phyloP scores from a whole-genome alignment of 2,888 invertebrate genomes.

The Napeogenes inachia region DNA sequence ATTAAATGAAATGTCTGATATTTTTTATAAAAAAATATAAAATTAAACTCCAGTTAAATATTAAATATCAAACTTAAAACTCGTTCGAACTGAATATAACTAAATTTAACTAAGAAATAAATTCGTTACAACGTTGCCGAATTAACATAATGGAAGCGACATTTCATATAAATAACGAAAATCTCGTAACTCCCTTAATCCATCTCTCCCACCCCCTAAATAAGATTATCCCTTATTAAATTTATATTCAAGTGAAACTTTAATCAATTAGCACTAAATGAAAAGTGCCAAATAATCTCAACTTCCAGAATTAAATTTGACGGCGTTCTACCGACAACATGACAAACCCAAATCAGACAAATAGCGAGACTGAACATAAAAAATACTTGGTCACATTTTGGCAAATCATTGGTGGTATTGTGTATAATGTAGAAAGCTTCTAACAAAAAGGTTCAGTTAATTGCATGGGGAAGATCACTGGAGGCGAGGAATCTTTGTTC shows the following conservation, averaged over 20 bases:
- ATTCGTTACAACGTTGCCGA: not conserved
- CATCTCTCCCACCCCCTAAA: conserved; percentile 45
- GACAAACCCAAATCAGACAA: conserved; percentile 1
- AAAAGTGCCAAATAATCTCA: not conserved
- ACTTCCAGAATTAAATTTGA: not conserved
- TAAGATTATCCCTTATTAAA: conserved; percentile 23
- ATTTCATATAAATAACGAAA: conserved; percentile 22
- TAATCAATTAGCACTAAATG: not conserved
- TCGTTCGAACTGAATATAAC: not conserved
- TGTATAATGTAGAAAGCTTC: conserved; percentile 69
- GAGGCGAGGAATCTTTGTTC: conserved; percentile 65
- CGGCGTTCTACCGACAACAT: not conserved
- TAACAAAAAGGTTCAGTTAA: conserved; percentile 74
- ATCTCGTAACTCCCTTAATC: conserved; percentile 40
- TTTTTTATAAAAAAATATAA: too few relatives aligned
- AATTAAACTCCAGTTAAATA: too few relatives aligned
- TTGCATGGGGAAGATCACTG: conserved; percentile 67
- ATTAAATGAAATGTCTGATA: too few relatives aligned
- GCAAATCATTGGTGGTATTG: conserved; percentile 74
- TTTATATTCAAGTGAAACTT: conserved; percentile 2
- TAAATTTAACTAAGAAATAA: not conserved
- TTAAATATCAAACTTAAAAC: too few relatives aligned
- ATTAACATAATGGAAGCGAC: conserved; percentile 12
- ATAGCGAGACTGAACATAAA: conserved; percentile 34
- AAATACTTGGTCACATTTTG: conserved; percentile 65